Conservation (phyloP, 2,113 vertebrate genomes). For the Dipodomys stephensi region DNA sequence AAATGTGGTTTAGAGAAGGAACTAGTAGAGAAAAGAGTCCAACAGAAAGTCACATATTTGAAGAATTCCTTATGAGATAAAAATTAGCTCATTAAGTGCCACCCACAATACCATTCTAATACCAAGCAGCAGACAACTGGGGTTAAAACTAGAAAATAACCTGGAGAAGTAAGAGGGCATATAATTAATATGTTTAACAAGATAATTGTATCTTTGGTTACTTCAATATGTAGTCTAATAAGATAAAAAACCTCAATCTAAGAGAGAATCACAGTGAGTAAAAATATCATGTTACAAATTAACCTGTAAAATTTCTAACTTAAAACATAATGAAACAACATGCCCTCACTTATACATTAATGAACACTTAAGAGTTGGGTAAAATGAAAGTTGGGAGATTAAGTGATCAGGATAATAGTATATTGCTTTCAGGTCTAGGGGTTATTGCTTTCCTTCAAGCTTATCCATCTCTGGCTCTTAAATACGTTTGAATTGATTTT, state of each 20-base stretch:
- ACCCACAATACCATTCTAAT: neutral
- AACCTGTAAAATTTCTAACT: neutral
- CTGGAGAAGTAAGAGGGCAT: neutral
- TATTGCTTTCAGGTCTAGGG: neutral
- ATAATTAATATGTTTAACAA: neutral
- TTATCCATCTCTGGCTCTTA: neutral
- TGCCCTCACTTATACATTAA: neutral
- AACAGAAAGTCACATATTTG: neutral
- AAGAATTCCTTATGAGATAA: neutral
- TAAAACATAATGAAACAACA: constrained; percentile 3
- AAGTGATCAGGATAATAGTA: neutral
- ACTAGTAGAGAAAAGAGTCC: neutral
- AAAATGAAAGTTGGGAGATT: neutral
- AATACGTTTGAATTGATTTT: neutral
- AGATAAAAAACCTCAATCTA: neutral
- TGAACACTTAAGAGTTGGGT: neutral
- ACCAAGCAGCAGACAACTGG: neutral
- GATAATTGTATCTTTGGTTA: neutral
- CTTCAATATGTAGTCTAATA: neutral
- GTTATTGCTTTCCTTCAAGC: neutral
- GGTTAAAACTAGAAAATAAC: neutral
- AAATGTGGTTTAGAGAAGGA: neutral
- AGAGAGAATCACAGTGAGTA: neutral
- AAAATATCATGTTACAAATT: neutral
- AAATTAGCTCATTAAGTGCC: no score